Evolutionary conservation across 2,113 vertebrate species (phyloP), one percentile per base, ranked within the genome.

Genomic region (Caracal caracal): DNA sequence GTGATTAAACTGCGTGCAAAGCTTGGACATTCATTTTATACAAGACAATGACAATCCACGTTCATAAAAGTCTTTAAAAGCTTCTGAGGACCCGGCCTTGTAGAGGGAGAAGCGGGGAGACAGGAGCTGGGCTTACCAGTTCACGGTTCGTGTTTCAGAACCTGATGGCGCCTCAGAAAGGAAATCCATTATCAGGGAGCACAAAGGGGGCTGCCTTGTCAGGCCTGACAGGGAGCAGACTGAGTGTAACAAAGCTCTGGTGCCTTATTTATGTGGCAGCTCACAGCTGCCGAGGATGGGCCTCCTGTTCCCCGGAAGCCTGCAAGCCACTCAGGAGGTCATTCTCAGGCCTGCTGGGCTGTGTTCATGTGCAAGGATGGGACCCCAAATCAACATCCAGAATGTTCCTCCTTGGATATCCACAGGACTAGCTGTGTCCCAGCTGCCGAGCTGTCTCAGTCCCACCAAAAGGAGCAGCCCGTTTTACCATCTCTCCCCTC

Each of bases 191-290:
- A 81, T 78, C 12, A 61, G 76, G 2, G 1, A 70, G 71, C 76
- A 95, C 84, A 81, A 94, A 96, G 79, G 12, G 9, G 1, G 33
- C 90, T 37, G 33, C 73, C n/a, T 88, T 47, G 76, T 75, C 88
- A 35, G 43, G 78, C 61, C 68, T 66, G 87, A 89, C 70, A 87
- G 88, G 68, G 87, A 93, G 56, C 92, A 90, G 73, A 85, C 65
- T 17, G 2, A 7, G 10, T 0, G 24, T 10, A 70, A 66, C 88
- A 94, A 94, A 92, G 59, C 68, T 56, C 65, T 33, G 49, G 33
- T 17, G 35, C 65, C 70, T 76, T 87, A 68, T 91, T 93, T 82
- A 83, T 78, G 93, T 47, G 84, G 87, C 63, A 20, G 84, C 49
- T 75, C 93, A 35, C 95, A 88, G 95, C 95, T 95, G 80, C 88